phyloP scores from a whole-genome alignment of 2,888 invertebrate species.

The Entomobrya multifasciata region DNA sequence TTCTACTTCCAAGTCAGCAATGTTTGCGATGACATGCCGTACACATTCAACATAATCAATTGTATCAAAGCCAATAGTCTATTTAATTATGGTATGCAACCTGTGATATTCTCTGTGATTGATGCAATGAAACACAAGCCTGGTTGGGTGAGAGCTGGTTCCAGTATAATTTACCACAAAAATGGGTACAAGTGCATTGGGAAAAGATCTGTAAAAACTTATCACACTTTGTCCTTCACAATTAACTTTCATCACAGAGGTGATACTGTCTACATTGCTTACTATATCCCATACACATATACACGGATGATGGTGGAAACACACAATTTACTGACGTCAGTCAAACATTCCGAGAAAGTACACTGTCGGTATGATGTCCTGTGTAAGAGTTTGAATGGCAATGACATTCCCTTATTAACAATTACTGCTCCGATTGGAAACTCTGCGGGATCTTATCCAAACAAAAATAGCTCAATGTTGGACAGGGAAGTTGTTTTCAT shows the following conservation, averaged over 20 bases:
- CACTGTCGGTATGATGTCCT: conserved; percentile 86
- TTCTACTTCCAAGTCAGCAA: conserved; percentile 93
- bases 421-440: conserved; percentile 86
- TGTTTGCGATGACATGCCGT: conserved; percentile 86
- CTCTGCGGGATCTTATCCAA: no score
- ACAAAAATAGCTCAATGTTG: conserved; percentile 80
- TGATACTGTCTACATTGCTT: conserved; percentile 92
- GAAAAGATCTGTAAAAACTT: conserved; percentile 84
- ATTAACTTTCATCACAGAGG: conserved; percentile 88
- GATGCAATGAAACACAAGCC: conserved; percentile 83
- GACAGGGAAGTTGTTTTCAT: conserved; percentile 87
- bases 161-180: conserved; percentile 90
- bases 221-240: conserved; percentile 90
- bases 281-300: conserved; percentile 93
- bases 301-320: conserved; percentile 86
- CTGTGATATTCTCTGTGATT: conserved; percentile 91
- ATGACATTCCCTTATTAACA: conserved; percentile 89
- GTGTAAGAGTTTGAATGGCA: conserved; percentile 87
- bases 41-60: conserved; percentile 93
- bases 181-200: conserved; percentile 86
- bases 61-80: conserved; percentile 93
- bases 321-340: conserved; percentile 37
- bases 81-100: conserved; percentile 94
- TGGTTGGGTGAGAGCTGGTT: conserved; percentile 85
- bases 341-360: conserved; percentile 81